Evolutionary conservation across 2,797 vertebrate genomes (phyloP), one percentile per base, ranked within the genome.

Genomic region (Brachyalestes nurse): DNA sequence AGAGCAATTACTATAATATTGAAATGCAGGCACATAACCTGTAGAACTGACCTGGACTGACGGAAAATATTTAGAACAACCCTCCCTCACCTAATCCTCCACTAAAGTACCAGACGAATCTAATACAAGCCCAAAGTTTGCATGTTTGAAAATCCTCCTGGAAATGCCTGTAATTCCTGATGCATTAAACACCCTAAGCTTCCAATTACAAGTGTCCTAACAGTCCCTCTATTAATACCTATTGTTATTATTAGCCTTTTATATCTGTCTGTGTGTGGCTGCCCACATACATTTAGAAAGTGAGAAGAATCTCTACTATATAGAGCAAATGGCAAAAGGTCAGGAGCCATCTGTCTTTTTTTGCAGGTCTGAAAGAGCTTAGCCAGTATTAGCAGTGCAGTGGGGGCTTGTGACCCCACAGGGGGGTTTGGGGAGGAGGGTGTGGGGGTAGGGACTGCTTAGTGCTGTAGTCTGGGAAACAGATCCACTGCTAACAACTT

Each of bases 131-230:
- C 49, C 25, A 40, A 72, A 25, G 34, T 58, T 58, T 73, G 21
- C 34, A 13, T n/a, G 25, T 51, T 6, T 57, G 6, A 57, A 7
- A 40, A 57, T 72, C 51, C 70, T 72, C 1, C 53, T 58, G 28
- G 34, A 73, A 73, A 42, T 58, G 34, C 34, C 19, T 58, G 21
- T 73, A 55, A 73, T 73, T 73, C 71, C 71, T 38, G 28, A 40
- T 40, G 28, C 13, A 58, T 73, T 58, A 72, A 55, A 51, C 70
- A 34, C 70, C 19, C 70, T 57, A 73, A 40, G 71, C 28, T 53
- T 73, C 53, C 34, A 58, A 42, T 73, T 40, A 73, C 19, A 73
- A 21, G 9, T 12, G 1, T 42, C 71, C 34, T 23, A 57, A 73
- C 53, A 40, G 53, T 58, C 19, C 1, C 53, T 73, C 8, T 58